Conservation (phyloP, 2,797 vertebrate genomes). For the Manis crassicaudata region DNA sequence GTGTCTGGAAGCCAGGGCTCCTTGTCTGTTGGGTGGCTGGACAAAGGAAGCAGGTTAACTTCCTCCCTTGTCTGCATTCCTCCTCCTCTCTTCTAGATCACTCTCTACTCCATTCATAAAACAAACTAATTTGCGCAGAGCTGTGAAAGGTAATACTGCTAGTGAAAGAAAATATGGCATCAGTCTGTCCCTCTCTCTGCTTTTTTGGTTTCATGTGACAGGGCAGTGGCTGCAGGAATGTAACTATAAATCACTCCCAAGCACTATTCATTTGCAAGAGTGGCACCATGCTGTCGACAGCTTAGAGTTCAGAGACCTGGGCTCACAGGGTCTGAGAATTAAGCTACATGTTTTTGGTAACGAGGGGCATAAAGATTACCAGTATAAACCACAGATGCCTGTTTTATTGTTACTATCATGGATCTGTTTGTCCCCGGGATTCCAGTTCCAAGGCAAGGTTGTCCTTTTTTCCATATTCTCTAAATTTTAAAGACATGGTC, state of each 20-base stretch:
- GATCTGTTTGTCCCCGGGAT: background rate
- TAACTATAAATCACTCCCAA: background rate
- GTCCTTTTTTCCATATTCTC: background rate
- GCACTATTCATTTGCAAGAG: background rate
- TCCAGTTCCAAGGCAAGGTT: background rate
- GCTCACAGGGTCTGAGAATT: background rate
- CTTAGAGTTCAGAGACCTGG: background rate
- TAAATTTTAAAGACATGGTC: background rate
- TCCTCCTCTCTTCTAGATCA: background rate
- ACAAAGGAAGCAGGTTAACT: background rate
- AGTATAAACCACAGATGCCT: background rate
- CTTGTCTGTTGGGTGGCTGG: no score
- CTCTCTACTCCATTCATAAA: background rate
- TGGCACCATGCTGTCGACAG: background rate
- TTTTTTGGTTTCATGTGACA: background rate
- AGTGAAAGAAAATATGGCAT: background rate
- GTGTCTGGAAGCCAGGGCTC: background rate
- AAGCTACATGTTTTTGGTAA: background rate
- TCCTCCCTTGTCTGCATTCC: fast-evolving
- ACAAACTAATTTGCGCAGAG: slow-evolving; percentile 20
- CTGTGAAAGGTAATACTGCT: background rate
- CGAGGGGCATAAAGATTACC: background rate
- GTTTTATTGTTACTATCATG: background rate
- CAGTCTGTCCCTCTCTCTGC: background rate
- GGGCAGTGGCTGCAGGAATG: background rate